These are phyloP conservation scores for Hesperia comma DNA, from an alignment of 2,888 invertebrate species.

Conservation along the genomic window DNA sequence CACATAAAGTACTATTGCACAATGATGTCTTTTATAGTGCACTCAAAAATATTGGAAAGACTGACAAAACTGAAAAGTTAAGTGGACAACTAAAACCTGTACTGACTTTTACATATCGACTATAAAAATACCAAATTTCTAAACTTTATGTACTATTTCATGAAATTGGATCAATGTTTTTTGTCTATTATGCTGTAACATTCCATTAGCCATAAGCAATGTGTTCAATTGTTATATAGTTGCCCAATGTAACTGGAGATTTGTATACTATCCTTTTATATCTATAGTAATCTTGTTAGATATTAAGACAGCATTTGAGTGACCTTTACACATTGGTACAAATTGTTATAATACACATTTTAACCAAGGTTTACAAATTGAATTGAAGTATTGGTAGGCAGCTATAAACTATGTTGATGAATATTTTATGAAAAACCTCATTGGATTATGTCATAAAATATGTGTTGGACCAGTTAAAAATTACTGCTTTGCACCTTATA, in stretches of 20 bases:
- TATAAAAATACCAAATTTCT: constrained; percentile 26
- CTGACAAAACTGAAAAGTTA: too few relatives aligned
- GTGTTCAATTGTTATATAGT: constrained; percentile 26
- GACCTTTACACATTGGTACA: neutral
- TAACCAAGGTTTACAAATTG: too few relatives aligned
- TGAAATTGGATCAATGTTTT: constrained; percentile 13
- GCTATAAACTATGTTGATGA: too few relatives aligned
- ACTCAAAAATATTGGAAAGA: constrained; percentile 48
- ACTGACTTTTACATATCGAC: constrained; percentile 45
- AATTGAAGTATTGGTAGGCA: too few relatives aligned
- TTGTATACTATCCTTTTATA: neutral
- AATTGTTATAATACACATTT: neutral
- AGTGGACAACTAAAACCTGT: constrained; percentile 42
- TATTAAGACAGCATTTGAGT: neutral
- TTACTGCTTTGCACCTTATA: too few relatives aligned
- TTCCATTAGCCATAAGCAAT: constrained; percentile 32
- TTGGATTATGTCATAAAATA: too few relatives aligned
- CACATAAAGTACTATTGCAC: constrained; percentile 51
- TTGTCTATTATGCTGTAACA: constrained; percentile 26
- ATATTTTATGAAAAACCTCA: too few relatives aligned
- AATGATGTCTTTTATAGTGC: constrained; percentile 42
- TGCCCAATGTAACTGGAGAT: neutral
- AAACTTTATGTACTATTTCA: constrained; percentile 8
- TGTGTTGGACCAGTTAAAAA: too few relatives aligned
- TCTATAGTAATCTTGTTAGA: constrained; percentile 2